These are phyloP conservation scores for Tetrapedia diversipes DNA, from an alignment of 2,888 invertebrate species.

Conservation along the genomic window DNA sequence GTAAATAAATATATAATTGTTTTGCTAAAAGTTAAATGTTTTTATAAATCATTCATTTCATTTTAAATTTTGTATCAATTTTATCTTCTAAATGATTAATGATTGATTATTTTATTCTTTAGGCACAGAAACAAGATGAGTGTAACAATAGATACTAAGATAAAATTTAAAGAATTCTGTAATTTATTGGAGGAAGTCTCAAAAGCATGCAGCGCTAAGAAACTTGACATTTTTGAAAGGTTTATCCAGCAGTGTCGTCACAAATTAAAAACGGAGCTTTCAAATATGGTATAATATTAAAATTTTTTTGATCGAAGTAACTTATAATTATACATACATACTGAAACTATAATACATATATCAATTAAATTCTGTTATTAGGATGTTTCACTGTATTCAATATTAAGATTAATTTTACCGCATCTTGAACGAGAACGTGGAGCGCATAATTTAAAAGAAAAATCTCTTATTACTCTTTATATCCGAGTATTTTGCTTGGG, in stretches of 20 bases:
- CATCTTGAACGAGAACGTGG: conserved; percentile 90
- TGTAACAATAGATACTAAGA: conserved; percentile 58
- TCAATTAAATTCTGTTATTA: conserved; percentile 71
- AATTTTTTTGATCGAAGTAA: background rate
- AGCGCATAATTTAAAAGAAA: conserved; percentile 93
- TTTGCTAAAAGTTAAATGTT: background rate
- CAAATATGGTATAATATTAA: conserved; percentile 74
- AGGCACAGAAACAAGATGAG: conserved; percentile 29
- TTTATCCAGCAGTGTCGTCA: conserved; percentile 84
- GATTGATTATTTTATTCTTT: conserved; percentile 7
- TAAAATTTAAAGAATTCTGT: conserved; percentile 85
- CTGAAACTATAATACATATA: background rate
- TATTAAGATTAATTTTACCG: conserved; percentile 92
- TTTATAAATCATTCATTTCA: background rate
- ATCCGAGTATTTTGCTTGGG: conserved; percentile 90
- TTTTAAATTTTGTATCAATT: background rate
- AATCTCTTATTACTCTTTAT: conserved; percentile 88
- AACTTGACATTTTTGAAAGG: conserved; percentile 83
- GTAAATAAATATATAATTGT: conserved; percentile 37
- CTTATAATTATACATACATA: background rate
- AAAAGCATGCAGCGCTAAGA: conserved; percentile 83
- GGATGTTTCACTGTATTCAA: conserved; percentile 87
- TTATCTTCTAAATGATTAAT: background rate
- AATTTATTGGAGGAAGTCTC: conserved; percentile 86
- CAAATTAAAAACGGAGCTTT: conserved; percentile 75